Base-by-base conservation (phyloP, 2,797 vertebrate species). In the Chaunax sp. region DNA sequence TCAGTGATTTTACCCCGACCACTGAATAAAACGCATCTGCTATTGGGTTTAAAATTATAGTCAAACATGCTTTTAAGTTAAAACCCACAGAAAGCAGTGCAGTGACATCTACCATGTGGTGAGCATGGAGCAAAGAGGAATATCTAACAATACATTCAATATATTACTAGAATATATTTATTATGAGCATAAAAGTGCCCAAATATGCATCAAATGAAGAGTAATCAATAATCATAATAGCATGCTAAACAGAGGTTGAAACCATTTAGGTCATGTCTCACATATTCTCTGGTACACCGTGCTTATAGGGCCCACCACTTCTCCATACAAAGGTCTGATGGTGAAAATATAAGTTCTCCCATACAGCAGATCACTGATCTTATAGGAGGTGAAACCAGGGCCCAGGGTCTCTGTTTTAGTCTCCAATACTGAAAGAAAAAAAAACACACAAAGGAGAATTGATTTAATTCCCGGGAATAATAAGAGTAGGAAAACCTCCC, bases 271-370 rank as follows among this genome's bases (percentile, higher is more conserved):
- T 18, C 12, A 28, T 11, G 9, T 51, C 93, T 88, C 81, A 96
- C 96, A 75, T 83, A 96, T 94, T 62, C 83, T 87, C 55, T 93
- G 92, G 49, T 89, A 92, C 35, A 96, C 63, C 0, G 85, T 91
- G 59, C 87, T 93, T 45, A 94, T 83, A 0, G 93, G 94, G 15
- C 96, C 96, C 49, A 95, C 90, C 0, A 64, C 88, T 6, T 94
- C 92, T 68, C 95, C 95, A 75, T 96, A 96, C 50, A 95, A 50
- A 0, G 96, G 94, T 67, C 85, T 92, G 80, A 96, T 94, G 72
- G 92, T 90, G 88, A 96, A 97, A 13, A 92, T 89, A 68, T 96
- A 97, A 0, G 76, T 94, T 77, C 93, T 91, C 44, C 93, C 91
- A 65, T 93, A 83, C 3, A 90, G 89, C 28, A 96, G 88, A 38